phyloP scores from a whole-genome alignment of 2,113 vertebrate genomes.

The Nipponia nippon region DNA sequence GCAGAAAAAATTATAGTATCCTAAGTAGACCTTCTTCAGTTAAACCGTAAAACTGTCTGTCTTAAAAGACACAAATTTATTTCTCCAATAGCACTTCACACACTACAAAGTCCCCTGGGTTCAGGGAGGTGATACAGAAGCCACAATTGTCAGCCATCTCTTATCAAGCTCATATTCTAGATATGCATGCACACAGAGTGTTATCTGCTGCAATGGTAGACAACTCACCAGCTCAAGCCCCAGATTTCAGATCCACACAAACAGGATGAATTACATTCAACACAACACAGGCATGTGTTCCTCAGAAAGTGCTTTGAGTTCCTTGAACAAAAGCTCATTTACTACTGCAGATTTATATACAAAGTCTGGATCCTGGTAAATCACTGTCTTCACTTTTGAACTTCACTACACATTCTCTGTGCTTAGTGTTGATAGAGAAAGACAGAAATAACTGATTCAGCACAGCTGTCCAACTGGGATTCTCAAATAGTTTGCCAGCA shows the following conservation, averaged over 20 bases:
- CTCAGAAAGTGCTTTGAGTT: neutral
- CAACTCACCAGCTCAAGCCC: neutral
- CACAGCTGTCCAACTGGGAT: neutral
- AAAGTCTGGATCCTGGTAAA: neutral
- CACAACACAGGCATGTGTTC: neutral
- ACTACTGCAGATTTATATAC: neutral
- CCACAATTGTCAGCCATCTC: neutral
- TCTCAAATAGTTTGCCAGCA: neutral
- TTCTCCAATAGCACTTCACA: neutral
- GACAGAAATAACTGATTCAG: neutral
- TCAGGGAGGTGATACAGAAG: neutral
- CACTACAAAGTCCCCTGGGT: neutral
- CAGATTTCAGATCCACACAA: neutral
- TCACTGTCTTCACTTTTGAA: neutral
- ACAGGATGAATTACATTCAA: neutral
- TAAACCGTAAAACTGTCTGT: neutral
- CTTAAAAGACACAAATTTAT: neutral
- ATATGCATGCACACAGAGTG: neutral
- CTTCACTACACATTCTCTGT: neutral
- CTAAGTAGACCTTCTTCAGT: neutral
- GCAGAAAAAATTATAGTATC: neutral
- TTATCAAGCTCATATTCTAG: neutral
- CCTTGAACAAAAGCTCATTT: neutral
- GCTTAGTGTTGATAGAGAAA: neutral
- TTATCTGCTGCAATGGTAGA: neutral